phyloP scores from a whole-genome alignment of 2,797 vertebrate species.

The Leucoraja ocellata region DNA sequence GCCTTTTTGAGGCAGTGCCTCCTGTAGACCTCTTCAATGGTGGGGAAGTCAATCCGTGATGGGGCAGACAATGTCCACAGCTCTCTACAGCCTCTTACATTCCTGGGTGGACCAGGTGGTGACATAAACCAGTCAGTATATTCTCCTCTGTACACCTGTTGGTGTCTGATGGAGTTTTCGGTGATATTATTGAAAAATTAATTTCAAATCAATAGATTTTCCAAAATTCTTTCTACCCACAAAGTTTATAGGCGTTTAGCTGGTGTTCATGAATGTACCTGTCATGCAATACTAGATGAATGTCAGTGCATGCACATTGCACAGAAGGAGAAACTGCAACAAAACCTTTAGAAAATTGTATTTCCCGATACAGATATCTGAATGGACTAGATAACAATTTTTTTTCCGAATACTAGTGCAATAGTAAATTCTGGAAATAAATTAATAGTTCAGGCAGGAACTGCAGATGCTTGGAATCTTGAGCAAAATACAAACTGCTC shows the following conservation, averaged over 20 bases:
- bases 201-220: background rate
- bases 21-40: too few relatives aligned
- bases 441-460: too few relatives aligned
- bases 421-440: too few relatives aligned
- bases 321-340: background rate
- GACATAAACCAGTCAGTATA: too few relatives aligned
- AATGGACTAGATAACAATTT: background rate
- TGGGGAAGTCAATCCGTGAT: too few relatives aligned
- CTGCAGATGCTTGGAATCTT: too few relatives aligned
- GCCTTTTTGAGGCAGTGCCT: too few relatives aligned
- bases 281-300: background rate
- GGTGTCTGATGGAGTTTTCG: too few relatives aligned
- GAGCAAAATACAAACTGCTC: too few relatives aligned
- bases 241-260: background rate
- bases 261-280: background rate
- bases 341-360: background rate
- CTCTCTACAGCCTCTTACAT: too few relatives aligned
- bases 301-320: background rate
- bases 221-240: background rate
- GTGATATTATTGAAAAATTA: background rate
- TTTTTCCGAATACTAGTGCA: background rate
- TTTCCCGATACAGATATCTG: conserved; percentile 16
- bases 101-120: too few relatives aligned
- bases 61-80: too few relatives aligned
- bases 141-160: background rate